Evolutionary conservation across 2,888 invertebrate genomes (phyloP).

Genomic region (Morinoia aosen): DNA sequence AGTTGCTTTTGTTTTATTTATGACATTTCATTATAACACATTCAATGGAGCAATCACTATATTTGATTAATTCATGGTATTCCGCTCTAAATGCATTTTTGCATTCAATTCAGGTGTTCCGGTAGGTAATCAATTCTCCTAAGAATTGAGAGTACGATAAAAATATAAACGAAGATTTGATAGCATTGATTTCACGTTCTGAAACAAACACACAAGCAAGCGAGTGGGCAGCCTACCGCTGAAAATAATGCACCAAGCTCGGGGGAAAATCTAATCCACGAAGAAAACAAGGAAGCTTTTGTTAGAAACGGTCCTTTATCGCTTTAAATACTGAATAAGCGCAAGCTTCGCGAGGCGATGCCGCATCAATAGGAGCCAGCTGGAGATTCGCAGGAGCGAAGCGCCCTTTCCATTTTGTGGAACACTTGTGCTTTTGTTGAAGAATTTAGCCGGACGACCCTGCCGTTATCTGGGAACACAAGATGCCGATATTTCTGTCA

Average conservation of each 20-base stretch:
- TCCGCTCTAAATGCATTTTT: no score
- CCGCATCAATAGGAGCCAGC: neutral
- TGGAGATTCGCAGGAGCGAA: neutral
- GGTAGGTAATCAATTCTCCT: no score
- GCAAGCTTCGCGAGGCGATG: neutral
- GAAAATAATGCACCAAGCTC: neutral
- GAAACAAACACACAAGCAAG: neutral
- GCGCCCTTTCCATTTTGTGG: neutral
- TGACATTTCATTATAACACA: no score
- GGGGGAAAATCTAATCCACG: neutral
- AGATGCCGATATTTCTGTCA: slow-evolving; percentile 40
- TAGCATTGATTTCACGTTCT: neutral
- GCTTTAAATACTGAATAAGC: neutral
- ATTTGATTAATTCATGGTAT: no score
- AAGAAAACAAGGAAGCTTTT: neutral
- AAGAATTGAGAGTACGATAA: no score
- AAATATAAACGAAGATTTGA: no score
- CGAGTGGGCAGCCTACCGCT: neutral
- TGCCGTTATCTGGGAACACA: neutral
- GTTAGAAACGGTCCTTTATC: neutral
- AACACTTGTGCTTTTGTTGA: neutral
- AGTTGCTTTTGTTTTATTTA: no score
- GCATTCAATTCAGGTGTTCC: no score
- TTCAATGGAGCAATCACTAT: no score
- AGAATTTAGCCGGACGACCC: slow-evolving; percentile 9